Percentiles rank a stretch among this genome's conserved stretches.
Conservation (phyloP, 1,140 invertebrate genomes). For the Heterodera schachtii region DNA sequence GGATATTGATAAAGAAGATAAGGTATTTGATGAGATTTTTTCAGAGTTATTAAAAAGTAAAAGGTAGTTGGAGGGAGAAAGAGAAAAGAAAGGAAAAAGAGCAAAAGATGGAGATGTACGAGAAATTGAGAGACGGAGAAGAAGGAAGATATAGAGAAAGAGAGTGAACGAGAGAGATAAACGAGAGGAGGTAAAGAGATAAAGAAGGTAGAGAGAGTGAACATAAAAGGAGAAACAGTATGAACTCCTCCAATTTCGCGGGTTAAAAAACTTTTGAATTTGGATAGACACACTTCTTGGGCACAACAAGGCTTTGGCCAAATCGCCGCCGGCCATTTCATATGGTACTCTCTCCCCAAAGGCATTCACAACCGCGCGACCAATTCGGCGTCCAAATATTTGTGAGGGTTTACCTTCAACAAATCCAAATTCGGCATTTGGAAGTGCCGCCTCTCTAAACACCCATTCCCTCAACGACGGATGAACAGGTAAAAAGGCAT, state of each 20-base stretch:
- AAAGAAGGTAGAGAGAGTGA: too few relatives aligned
- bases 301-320: constrained; percentile 79
- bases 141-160: too few relatives aligned
- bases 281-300: constrained; percentile 85
- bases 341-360: constrained; percentile 65
- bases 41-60: too few relatives aligned
- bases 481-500: constrained; percentile 43
- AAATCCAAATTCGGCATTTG: constrained; percentile 73
- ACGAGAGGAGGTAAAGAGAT: too few relatives aligned
- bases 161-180: too few relatives aligned
- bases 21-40: too few relatives aligned
- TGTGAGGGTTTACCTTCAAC: constrained; percentile 90
- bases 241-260: not conserved
- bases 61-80: too few relatives aligned
- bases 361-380: constrained; percentile 68
- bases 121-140: too few relatives aligned
- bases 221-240: too few relatives aligned
- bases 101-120: too few relatives aligned
- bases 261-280: constrained; percentile 79
- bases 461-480: constrained; percentile 81
- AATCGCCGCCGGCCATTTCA: constrained; percentile 79
- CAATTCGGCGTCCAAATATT: constrained; percentile 65
- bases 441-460: constrained; percentile 75
- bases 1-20: too few relatives aligned
- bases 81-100: too few relatives aligned